Conservation (phyloP, 2,113 vertebrate species). For the Hypomesus transpacificus region DNA sequence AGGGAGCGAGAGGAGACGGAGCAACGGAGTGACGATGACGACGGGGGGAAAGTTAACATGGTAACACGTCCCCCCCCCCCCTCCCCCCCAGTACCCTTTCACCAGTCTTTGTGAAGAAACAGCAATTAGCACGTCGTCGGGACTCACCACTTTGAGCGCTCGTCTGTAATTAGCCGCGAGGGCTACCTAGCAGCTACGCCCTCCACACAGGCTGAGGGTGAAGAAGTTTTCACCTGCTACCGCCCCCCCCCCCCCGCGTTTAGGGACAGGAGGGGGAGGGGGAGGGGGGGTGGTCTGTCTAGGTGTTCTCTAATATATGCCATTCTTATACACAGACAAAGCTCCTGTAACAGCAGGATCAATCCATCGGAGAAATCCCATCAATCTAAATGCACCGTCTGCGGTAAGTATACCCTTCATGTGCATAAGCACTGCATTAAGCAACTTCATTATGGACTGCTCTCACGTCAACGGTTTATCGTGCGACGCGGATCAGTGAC, state of each 20-base stretch:
- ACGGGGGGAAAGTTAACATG: conserved; percentile 5
- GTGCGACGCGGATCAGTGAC: too few relatives aligned
- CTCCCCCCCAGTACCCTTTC: neutral
- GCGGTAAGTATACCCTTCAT: too few relatives aligned
- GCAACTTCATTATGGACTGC: too few relatives aligned
- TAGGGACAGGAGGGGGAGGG: too few relatives aligned
- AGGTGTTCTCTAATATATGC: too few relatives aligned
- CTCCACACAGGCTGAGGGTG: conserved; percentile 13
- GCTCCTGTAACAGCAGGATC: too few relatives aligned
- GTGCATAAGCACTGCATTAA: too few relatives aligned
- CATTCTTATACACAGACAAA: too few relatives aligned
- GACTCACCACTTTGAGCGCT: conserved; percentile 27
- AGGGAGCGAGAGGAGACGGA: neutral
- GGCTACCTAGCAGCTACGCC: conserved; percentile 17
- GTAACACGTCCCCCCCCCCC: conserved; percentile 28
- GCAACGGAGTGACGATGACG: neutral
- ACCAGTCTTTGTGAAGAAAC: conserved; percentile 31
- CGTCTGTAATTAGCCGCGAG: conserved; percentile 41
- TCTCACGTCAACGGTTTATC: too few relatives aligned
- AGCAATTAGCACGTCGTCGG: conserved; percentile 45
- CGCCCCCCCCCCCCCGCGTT: neutral
- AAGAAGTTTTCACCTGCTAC: conserved; percentile 27
- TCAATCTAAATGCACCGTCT: too few relatives aligned
- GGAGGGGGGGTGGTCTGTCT: too few relatives aligned
- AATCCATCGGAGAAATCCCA: too few relatives aligned